Percentiles rank a stretch among this genome's conserved stretches.
Evolutionary conservation across 2,888 invertebrate species (phyloP).

Genomic region (Frankliniella fusca): DNA sequence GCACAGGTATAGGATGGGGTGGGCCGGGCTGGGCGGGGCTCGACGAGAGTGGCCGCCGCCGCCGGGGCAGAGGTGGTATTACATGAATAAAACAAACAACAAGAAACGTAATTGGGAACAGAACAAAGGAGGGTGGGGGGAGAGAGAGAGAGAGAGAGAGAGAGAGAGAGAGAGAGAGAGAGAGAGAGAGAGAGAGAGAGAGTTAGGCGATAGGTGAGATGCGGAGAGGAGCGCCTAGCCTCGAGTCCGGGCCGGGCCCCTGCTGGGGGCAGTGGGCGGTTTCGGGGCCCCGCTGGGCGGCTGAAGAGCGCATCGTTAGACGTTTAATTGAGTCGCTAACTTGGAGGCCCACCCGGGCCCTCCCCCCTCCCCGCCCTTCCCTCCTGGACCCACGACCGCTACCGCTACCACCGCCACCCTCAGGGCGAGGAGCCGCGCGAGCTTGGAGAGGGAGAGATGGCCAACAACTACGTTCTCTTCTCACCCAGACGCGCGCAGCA

Average conservation of each 20-base stretch:
- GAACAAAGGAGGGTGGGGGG: too few relatives aligned
- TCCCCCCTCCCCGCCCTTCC: neutral
- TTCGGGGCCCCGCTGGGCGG: neutral
- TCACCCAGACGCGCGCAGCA: too few relatives aligned
- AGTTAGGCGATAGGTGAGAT: neutral
- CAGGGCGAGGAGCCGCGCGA: too few relatives aligned
- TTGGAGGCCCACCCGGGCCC: neutral
- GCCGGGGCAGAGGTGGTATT: neutral
- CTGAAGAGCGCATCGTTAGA: conserved; percentile 18
- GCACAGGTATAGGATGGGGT: neutral
- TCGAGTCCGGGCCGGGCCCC: too few relatives aligned
- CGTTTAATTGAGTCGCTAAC: conserved; percentile 20
- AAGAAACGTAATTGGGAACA: too few relatives aligned
- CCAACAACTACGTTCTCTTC: too few relatives aligned
- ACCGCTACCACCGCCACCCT: neutral
- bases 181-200: too few relatives aligned
- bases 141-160: too few relatives aligned
- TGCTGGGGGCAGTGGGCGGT: neutral
- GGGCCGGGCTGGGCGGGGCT: neutral
- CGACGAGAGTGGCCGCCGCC: neutral
- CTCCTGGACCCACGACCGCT: neutral
- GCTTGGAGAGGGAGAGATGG: too few relatives aligned
- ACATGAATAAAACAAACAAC: neutral
- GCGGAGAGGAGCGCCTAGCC: neutral
- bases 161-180: too few relatives aligned